Percentiles rank a stretch among this genome's conserved stretches.
These are phyloP conservation scores for Cervus canadensis DNA, from an alignment of 2,113 vertebrate species.

Conservation along the genomic window DNA sequence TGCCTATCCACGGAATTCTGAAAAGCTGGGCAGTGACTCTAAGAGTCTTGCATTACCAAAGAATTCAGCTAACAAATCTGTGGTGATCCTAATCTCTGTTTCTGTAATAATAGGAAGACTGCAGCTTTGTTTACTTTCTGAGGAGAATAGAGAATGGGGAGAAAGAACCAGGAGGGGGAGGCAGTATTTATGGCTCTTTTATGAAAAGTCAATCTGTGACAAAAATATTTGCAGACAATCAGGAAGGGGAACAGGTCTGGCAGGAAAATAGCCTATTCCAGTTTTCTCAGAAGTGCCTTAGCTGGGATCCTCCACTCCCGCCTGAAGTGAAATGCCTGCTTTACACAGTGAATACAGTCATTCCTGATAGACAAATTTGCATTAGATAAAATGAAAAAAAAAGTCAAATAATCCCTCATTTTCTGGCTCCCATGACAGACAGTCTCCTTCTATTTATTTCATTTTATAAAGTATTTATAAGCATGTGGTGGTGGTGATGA, in stretches of 20 bases:
- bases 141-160: constrained; percentile 55
- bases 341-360: constrained; percentile 35
- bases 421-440: constrained; percentile 13
- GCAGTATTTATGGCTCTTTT: constrained; percentile 53
- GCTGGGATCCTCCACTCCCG: background rate
- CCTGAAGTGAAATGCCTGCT: background rate
- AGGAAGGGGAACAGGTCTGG: constrained; percentile 65
- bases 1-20: background rate
- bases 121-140: constrained; percentile 62
- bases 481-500: background rate
- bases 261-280: constrained; percentile 63
- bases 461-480: constrained; percentile 40
- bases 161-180: constrained; percentile 45
- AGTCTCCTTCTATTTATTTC: constrained; percentile 33
- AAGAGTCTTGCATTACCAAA: background rate
- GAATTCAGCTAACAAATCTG: constrained; percentile 3
- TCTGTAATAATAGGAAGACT: constrained; percentile 60
- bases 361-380: constrained; percentile 23
- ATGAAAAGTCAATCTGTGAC: constrained; percentile 67
- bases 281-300: constrained; percentile 54
- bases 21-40: background rate
- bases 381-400: constrained; percentile 13
- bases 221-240: constrained; percentile 65
- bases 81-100: constrained; percentile 13
- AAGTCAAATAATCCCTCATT: constrained; percentile 17